A percentile compares a stretch with the other conserved stretches of the same genome.
Evolutionary conservation across 2,888 invertebrate genomes (phyloP).

Genomic region (Drosophila flavopinicola): DNA sequence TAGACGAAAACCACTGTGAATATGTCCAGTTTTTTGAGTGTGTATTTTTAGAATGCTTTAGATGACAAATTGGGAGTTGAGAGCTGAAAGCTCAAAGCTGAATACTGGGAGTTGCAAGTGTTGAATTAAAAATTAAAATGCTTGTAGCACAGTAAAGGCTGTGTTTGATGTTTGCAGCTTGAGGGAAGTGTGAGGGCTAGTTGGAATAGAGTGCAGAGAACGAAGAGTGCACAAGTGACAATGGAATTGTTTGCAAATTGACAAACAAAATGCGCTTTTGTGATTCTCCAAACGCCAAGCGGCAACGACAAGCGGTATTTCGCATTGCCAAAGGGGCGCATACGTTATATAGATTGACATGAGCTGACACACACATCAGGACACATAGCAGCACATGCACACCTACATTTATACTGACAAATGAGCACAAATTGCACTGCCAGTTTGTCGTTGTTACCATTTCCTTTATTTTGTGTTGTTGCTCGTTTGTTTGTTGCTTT

Average conservation of each 20-base stretch:
- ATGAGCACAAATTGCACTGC: slow-evolving; percentile 64
- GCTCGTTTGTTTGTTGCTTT: slow-evolving; percentile 9
- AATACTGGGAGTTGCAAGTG: slow-evolving; percentile 5
- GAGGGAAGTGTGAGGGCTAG: background rate
- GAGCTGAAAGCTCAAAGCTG: background rate
- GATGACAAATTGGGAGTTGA: slow-evolving; percentile 8
- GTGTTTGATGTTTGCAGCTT: slow-evolving; percentile 31
- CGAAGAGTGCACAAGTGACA: slow-evolving; percentile 35
- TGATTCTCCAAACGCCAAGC: slow-evolving; percentile 41
- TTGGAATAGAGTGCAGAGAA: slow-evolving; percentile 2
- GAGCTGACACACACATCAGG: slow-evolving; percentile 29
- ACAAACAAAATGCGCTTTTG: slow-evolving; percentile 56
- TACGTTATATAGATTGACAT: slow-evolving; percentile 57
- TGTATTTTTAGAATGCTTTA: slow-evolving; percentile 27
- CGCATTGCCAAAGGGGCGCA: slow-evolving; percentile 62
- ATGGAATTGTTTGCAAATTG: slow-evolving; percentile 58
- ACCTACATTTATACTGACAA: slow-evolving; percentile 39
- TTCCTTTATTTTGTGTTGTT: slow-evolving; percentile 19
- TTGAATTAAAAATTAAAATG: slow-evolving; percentile 65
- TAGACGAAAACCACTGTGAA: background rate
- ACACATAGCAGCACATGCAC: slow-evolving; percentile 1
- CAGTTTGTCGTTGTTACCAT: slow-evolving; percentile 44
- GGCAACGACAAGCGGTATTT: slow-evolving; percentile 35
- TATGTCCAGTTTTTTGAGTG: background rate
- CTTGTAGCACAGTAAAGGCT: slow-evolving; percentile 26